A percentile compares a stretch with the other conserved stretches of the same genome.
Evolutionary conservation across 2,888 invertebrate genomes (phyloP).

Genomic region (Apomyelois bistriatella): DNA sequence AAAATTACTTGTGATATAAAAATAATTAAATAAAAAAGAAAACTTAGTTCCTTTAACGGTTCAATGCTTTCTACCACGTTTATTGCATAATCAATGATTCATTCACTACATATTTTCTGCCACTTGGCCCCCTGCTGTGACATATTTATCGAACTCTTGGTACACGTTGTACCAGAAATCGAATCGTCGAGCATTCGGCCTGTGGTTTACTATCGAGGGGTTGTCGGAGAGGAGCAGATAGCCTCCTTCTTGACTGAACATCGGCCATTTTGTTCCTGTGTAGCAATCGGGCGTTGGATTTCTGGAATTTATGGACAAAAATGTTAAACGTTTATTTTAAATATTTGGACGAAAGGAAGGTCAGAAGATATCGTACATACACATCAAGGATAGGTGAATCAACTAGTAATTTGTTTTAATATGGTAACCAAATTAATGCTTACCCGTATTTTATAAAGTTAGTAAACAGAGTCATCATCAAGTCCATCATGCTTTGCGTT

Average conservation of each 20-base stretch:
- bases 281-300: conserved; percentile 25
- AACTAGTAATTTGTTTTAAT: neutral
- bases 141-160: conserved; percentile 25
- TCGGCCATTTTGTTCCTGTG: conserved; percentile 22
- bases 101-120: too few relatives aligned
- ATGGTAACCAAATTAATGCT: conserved; percentile 1
- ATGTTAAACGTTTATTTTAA: too few relatives aligned
- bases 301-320: conserved; percentile 25
- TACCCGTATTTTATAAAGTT: conserved; percentile 34
- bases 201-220: conserved; percentile 12
- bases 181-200: conserved; percentile 18
- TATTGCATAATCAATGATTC: too few relatives aligned
- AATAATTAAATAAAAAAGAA: too few relatives aligned
- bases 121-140: conserved; percentile 20
- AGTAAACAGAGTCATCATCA: conserved; percentile 22
- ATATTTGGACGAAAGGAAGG: too few relatives aligned
- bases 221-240: conserved; percentile 29
- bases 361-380: too few relatives aligned
- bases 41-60: too few relatives aligned
- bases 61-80: too few relatives aligned
- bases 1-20: too few relatives aligned
- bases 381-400: too few relatives aligned
- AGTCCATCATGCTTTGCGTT: conserved; percentile 20
- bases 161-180: conserved; percentile 34
- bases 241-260: conserved; percentile 19